Evolutionary conservation across 2,113 vertebrate species (phyloP).

Genomic region (Carlito syrichta): DNA sequence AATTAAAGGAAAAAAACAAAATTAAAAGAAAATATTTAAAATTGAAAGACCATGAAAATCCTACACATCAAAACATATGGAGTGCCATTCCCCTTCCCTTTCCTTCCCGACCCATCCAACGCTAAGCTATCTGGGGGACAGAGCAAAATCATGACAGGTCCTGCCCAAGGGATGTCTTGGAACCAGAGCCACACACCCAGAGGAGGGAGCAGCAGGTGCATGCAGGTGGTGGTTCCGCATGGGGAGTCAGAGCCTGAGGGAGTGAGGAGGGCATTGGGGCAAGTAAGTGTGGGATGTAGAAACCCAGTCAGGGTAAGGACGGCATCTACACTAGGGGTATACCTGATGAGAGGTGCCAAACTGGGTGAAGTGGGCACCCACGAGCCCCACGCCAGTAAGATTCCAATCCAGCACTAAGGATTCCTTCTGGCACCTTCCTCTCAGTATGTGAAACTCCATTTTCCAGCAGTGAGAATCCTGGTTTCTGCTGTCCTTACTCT

Average conservation of each 20-base stretch:
- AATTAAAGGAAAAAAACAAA: not conserved
- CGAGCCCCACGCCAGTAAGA: not conserved
- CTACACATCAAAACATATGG: not conserved
- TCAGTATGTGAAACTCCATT: not conserved
- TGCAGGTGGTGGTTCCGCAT: accelerated
- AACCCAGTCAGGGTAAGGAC: not conserved
- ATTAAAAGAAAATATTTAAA: not conserved
- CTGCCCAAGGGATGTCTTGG: not conserved
- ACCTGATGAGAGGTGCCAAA: not conserved
- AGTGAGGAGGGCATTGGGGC: not conserved
- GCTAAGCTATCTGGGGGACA: not conserved
- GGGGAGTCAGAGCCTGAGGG: not conserved
- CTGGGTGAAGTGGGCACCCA: not conserved
- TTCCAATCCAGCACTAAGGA: not conserved
- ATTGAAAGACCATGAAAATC: not conserved
- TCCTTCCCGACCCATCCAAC: not conserved
- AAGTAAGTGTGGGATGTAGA: not conserved
- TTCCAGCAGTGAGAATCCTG: not conserved
- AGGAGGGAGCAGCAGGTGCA: not conserved
- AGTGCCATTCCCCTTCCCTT: not conserved
- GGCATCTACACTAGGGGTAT: not conserved
- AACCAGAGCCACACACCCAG: too few relatives aligned
- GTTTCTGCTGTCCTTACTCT: accelerated
- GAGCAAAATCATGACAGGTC: not conserved
- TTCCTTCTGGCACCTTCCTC: not conserved